Conservation (phyloP, 2,888 invertebrate genomes). For the Dicyrtoma fusca region DNA sequence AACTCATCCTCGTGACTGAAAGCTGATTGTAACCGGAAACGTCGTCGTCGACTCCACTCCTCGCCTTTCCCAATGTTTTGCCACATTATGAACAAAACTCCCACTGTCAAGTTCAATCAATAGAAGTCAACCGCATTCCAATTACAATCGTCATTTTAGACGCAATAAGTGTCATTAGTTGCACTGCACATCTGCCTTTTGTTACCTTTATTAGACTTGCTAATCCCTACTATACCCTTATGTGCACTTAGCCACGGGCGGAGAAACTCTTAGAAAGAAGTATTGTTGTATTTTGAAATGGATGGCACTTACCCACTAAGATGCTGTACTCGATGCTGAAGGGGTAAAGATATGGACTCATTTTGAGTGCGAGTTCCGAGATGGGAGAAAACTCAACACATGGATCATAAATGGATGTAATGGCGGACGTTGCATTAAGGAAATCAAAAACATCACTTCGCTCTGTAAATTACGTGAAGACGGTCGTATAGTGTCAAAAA, state of each 20-base stretch:
- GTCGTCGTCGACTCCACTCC: slow-evolving; percentile 57
- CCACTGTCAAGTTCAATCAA: slow-evolving; percentile 63
- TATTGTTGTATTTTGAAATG: too few relatives aligned
- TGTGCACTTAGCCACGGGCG: too few relatives aligned
- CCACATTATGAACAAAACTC: slow-evolving; percentile 75
- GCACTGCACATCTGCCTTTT: neutral
- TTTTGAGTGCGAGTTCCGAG: slow-evolving; percentile 60
- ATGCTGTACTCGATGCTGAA: slow-evolving; percentile 81
- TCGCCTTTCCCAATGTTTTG: slow-evolving; percentile 68
- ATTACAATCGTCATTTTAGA: too few relatives aligned
- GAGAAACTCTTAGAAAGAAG: too few relatives aligned
- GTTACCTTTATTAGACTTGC: too few relatives aligned
- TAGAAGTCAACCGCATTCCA: too few relatives aligned
- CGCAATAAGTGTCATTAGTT: neutral
- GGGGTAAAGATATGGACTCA: slow-evolving; percentile 77
- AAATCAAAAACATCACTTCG: slow-evolving; percentile 59
- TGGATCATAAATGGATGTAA: slow-evolving; percentile 55
- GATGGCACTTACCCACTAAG: slow-evolving; percentile 66
- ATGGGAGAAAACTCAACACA: slow-evolving; percentile 58
- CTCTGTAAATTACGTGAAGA: slow-evolving; percentile 45
- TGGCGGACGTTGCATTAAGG: slow-evolving; percentile 60
- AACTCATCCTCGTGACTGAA: slow-evolving; percentile 60
- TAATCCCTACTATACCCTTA: too few relatives aligned
- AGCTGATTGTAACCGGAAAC: slow-evolving; percentile 59
- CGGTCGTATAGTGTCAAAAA: too few relatives aligned